phyloP scores from a whole-genome alignment of 2,888 invertebrate species.

The Mythimna ferrago region DNA sequence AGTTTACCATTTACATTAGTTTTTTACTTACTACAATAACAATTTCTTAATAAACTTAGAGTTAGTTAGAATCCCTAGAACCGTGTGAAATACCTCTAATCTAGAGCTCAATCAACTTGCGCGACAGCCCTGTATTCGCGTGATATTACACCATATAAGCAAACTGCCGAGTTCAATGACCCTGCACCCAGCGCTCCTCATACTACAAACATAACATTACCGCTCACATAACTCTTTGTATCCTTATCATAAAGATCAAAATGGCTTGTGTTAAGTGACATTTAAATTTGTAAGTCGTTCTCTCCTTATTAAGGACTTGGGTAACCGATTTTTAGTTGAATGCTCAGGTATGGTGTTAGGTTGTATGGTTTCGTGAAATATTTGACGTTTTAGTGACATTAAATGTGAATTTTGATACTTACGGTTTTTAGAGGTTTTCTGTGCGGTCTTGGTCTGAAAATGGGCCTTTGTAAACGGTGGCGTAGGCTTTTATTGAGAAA shows the following conservation, averaged over 20 bases:
- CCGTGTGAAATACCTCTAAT: slow-evolving; percentile 28
- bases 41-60: slow-evolving; percentile 1
- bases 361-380: slow-evolving; percentile 21
- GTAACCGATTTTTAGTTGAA: slow-evolving; percentile 41
- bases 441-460: slow-evolving; percentile 5
- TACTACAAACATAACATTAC: slow-evolving; percentile 32
- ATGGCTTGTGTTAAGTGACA: slow-evolving; percentile 27
- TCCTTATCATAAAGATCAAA: slow-evolving; percentile 22
- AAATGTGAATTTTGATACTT: slow-evolving; percentile 8
- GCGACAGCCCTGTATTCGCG: slow-evolving; percentile 60
- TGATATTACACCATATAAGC: slow-evolving; percentile 65
- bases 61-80: neutral
- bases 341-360: slow-evolving; percentile 36
- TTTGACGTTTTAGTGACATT: slow-evolving; percentile 19
- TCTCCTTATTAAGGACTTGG: slow-evolving; percentile 49
- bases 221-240: slow-evolving; percentile 24
- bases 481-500: too few relatives aligned
- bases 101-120: slow-evolving; percentile 23
- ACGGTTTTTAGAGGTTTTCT: neutral
- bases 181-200: slow-evolving; percentile 65
- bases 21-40: neutral
- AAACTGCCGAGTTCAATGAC: slow-evolving; percentile 66
- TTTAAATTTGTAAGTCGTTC: slow-evolving; percentile 33
- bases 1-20: neutral
- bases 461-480: neutral